Conservation (phyloP, 2,113 vertebrate genomes). For the human (Homo sapiens) region DNA sequence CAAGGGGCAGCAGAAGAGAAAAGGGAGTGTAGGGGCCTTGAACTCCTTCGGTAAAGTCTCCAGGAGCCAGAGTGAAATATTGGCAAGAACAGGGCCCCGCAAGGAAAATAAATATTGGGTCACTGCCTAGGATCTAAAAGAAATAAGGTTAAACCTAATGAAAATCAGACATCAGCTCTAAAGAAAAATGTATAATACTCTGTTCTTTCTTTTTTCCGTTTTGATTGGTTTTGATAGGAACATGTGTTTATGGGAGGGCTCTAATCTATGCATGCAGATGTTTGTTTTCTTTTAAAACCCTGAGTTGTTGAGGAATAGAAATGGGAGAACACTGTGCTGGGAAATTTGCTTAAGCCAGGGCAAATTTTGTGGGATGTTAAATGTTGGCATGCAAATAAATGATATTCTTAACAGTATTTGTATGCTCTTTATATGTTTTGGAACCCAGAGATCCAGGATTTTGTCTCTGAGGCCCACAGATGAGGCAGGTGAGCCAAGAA, state of each 20-base stretch:
- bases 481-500: constrained; percentile 54
- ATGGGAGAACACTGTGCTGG: constrained; percentile 30
- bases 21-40: background rate
- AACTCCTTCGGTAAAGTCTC: constrained; percentile 33
- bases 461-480: background rate
- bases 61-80: constrained; percentile 60
- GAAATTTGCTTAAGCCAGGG: constrained; percentile 69
- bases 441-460: constrained; percentile 33
- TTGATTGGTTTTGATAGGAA: constrained; percentile 79
- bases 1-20: constrained; percentile 33
- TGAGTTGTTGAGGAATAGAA: constrained; percentile 46
- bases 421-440: constrained; percentile 26
- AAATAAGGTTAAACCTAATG: constrained; percentile 77
- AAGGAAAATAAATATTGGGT: constrained; percentile 75
- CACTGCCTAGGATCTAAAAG: constrained; percentile 70
- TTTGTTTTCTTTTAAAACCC: constrained; percentile 74
- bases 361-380: constrained; percentile 68
- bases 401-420: constrained; percentile 56
- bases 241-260: constrained; percentile 69
- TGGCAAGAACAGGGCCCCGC: constrained; percentile 55
- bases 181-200: constrained; percentile 64
- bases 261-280: constrained; percentile 63
- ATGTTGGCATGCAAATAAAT: constrained; percentile 47
- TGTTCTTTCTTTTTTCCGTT: constrained; percentile 71
- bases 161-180: constrained; percentile 76